These are phyloP conservation scores for Peromyscus leucopus DNA, from an alignment of 2,113 vertebrate species.

Conservation along the genomic window DNA sequence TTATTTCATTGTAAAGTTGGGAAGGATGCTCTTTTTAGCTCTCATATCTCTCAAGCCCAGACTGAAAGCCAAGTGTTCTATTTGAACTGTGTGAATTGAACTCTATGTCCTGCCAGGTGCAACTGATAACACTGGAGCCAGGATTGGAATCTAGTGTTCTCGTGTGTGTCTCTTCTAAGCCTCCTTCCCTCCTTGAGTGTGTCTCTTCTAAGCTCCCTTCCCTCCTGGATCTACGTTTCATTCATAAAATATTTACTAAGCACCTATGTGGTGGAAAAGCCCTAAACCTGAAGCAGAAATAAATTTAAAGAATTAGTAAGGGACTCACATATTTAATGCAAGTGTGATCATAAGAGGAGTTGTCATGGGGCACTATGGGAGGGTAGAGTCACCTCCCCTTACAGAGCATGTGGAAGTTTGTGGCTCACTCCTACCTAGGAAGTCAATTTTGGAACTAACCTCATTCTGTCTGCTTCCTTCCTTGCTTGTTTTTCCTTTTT, in stretches of 20 bases:
- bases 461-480: not conserved
- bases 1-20: conserved; percentile 10
- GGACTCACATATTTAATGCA: not conserved
- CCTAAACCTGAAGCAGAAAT: not conserved
- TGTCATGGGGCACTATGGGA: not conserved
- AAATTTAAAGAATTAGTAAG: not conserved
- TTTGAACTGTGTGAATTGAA: not conserved
- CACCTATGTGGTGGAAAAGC: not conserved
- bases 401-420: too few species aligned
- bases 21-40: not conserved
- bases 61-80: not conserved
- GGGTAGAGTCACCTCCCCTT: not conserved
- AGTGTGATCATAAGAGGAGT: not conserved
- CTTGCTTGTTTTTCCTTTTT: not conserved
- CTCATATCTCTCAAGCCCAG: not conserved
- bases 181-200: not conserved
- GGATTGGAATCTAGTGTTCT: not conserved
- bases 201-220: not conserved
- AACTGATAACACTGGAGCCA: not conserved
- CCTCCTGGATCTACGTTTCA: not conserved
- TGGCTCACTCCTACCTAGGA: not conserved
- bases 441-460: not conserved
- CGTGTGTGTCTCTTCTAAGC: not conserved
- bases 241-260: conserved; percentile 47
- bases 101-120: not conserved